Conservation (phyloP, 2,113 vertebrate genomes). For the Amia ocellicauda region DNA sequence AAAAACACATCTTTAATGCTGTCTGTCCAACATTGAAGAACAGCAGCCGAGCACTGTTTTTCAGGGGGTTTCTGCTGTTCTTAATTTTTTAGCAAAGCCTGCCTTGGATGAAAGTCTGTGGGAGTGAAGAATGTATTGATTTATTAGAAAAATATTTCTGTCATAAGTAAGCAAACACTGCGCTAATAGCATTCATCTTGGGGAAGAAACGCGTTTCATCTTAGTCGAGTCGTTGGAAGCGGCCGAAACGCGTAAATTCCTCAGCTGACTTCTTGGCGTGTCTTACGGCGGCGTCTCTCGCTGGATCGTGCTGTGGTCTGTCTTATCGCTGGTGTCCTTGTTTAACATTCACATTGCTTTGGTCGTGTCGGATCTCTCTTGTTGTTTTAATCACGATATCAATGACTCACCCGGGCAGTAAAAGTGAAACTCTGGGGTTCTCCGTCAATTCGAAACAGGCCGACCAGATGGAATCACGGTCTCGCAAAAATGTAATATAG, state of each 20-base stretch:
- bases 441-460: conserved; percentile 28
- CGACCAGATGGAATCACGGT: conserved; percentile 31
- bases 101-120: conserved; percentile 26
- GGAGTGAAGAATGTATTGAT: conserved; percentile 32
- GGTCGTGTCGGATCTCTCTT: conserved; percentile 17
- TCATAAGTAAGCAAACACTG: conserved; percentile 36
- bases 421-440: conserved; percentile 29
- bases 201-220: conserved; percentile 3
- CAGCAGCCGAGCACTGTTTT: too few species aligned
- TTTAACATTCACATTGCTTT: conserved; percentile 18
- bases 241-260: conserved; percentile 11
- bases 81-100: too few species aligned
- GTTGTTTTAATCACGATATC: not conserved
- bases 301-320: not conserved
- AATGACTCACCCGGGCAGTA: conserved; percentile 18
- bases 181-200: conserved; percentile 23
- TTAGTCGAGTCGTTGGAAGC: conserved; percentile 20
- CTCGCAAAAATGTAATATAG: too few species aligned
- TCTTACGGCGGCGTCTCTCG: too few species aligned
- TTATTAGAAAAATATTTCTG: conserved; percentile 37
- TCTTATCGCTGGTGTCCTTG: conserved; percentile 10
- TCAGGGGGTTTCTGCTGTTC: too few species aligned
- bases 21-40: too few species aligned
- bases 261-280: conserved; percentile 26
- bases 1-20: too few species aligned